Evolutionary conservation across 2,888 invertebrate genomes (phyloP), one percentile per base, ranked within the genome.

Genomic region (Hermaeophaga mercurialis): DNA sequence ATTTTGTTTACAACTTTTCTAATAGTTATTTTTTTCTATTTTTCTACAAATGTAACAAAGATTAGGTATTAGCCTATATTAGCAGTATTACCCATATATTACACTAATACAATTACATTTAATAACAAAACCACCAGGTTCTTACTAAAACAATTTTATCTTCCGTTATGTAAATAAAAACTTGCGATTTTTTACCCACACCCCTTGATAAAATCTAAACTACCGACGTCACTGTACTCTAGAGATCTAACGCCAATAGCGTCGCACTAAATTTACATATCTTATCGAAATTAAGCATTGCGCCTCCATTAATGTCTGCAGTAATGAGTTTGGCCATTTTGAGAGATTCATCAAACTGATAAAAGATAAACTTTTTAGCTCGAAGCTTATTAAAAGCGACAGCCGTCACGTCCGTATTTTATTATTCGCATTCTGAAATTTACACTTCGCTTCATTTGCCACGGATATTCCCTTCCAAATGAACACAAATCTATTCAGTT

Each of bases 351-450:
- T 57, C 53, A 48, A 48, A 57, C 47, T 48, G 53, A 57, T 53
- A 53, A 57, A 47, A 44, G 47, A 47, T 53, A 57, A 22, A 22
- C 3, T 3, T 22, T 22, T 22, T 22, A 41, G 53, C 39, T 8
- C n/a, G n/a, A 8, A 5, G 36, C 58, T 58, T 58, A 58, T 58
- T 58, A 58, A 58, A 58, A 45, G 49, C 46, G 58, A 58, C 58
- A 58, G 48, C 52, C 36, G 39, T 44, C 45, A 49, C 54, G 54
- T 54, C 46, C 26, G 11, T 54, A 46, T 47, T 54, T 54, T 54
- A 54, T 54, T 54, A 43, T 43, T 11, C 14, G 7, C 14, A 36
- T 14, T 28, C 33, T 33, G 5, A n/a, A 33, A 33, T 33, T 12
- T n/a, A 12, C n/a, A 11, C 33, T 33, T 33, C n/a, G n/a, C 33